These are phyloP conservation scores for Phengaris arion DNA, from an alignment of 2,888 invertebrate species.

Conservation along the genomic window DNA sequence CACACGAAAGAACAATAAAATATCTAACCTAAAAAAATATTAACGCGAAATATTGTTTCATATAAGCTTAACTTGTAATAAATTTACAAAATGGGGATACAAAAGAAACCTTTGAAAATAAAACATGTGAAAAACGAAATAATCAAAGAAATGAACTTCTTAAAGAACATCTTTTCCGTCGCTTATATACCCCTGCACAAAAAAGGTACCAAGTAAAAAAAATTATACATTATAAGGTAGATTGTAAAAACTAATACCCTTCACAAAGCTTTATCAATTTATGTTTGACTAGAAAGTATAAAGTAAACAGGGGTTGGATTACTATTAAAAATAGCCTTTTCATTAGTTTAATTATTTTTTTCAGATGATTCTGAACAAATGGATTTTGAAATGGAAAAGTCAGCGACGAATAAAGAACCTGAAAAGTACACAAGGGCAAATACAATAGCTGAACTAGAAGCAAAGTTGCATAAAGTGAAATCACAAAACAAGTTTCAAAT, in stretches of 20 bases:
- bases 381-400: conserved; percentile 61
- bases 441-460: conserved; percentile 82
- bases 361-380: conserved; percentile 53
- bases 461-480: conserved; percentile 81
- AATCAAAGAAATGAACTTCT: conserved; percentile 77
- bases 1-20: not conserved
- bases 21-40: not conserved
- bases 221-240: conserved; percentile 5
- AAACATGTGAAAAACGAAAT: conserved; percentile 67
- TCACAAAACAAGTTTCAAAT: conserved; percentile 81
- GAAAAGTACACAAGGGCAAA: conserved; percentile 72
- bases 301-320: not conserved
- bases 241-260: not conserved
- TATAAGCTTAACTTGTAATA: not conserved
- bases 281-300: not conserved
- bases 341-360: not conserved
- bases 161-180: conserved; percentile 79
- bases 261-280: not conserved
- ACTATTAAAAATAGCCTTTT: not conserved
- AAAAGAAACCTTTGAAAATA: conserved; percentile 42
- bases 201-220: conserved; percentile 52
- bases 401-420: conserved; percentile 51
- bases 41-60: not conserved
- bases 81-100: conserved; percentile 36
- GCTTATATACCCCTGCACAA: conserved; percentile 74